Percentiles rank a stretch among this genome's conserved stretches.
These are phyloP conservation scores for Apamea epomidion DNA, from an alignment of 2,888 invertebrate genomes.

Conservation along the genomic window DNA sequence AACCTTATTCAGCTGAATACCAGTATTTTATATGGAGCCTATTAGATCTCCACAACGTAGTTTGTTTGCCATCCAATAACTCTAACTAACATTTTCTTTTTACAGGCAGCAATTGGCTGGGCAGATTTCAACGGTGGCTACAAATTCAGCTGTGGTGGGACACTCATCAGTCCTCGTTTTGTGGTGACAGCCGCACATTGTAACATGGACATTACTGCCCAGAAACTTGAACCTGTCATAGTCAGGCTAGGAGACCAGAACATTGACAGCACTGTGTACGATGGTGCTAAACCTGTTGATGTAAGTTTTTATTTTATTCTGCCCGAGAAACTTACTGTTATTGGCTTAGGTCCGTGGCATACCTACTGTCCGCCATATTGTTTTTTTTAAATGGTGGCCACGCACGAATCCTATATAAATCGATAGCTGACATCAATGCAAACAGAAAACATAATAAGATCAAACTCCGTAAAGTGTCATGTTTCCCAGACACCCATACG, in stretches of 20 bases:
- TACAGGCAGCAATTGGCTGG: slow-evolving; percentile 83
- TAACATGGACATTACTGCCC: slow-evolving; percentile 66
- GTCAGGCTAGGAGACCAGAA: slow-evolving; percentile 91
- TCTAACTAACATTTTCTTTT: background rate
- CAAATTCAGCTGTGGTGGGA: slow-evolving; percentile 92
- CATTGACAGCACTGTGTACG: slow-evolving; percentile 82
- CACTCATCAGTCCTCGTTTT: slow-evolving; percentile 91
- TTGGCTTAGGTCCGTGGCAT: no score
- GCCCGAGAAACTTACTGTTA: no score
- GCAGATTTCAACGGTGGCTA: slow-evolving; percentile 74
- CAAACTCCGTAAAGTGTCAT: no score
- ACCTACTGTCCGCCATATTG: no score
- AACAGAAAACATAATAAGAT: no score
- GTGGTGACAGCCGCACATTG: slow-evolving; percentile 79
- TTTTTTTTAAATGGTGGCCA: no score
- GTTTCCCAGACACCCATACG: no score
- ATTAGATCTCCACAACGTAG: background rate
- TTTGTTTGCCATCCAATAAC: background rate
- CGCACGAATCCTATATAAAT: no score
- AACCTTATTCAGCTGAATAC: no score
- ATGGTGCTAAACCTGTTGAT: slow-evolving; percentile 87
- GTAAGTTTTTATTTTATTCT: slow-evolving; percentile 67
- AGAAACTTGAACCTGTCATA: slow-evolving; percentile 82
- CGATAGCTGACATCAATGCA: no score
- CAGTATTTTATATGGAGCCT: no score